Conservation (phyloP, 2,888 invertebrate species). For the Nomada fabriciana region DNA sequence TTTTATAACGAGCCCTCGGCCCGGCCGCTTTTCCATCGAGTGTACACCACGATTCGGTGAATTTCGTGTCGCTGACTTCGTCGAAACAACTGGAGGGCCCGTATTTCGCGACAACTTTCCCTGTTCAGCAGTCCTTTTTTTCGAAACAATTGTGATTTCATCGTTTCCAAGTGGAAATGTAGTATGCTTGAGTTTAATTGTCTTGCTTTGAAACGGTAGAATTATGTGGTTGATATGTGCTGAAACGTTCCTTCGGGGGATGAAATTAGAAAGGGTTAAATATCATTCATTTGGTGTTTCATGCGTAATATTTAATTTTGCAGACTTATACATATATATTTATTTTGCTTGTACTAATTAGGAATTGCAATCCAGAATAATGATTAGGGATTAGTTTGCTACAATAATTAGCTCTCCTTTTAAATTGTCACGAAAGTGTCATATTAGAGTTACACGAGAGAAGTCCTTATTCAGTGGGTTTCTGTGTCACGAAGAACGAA, state of each 20-base stretch:
- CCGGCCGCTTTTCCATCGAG: conserved; percentile 16
- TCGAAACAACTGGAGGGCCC: conserved; percentile 34
- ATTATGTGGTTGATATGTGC: neutral
- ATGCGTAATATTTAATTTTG: neutral
- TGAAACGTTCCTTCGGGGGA: neutral
- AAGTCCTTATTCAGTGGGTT: neutral
- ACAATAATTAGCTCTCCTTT: too few relatives aligned
- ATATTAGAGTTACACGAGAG: neutral
- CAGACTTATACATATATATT: too few relatives aligned
- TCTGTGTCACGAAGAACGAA: conserved; percentile 31
- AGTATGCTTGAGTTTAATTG: neutral
- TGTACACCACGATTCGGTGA: conserved; percentile 52
- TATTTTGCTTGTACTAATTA: too few relatives aligned
- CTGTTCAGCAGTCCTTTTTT: conserved; percentile 51
- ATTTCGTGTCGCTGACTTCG: conserved; percentile 39
- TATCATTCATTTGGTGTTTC: neutral
- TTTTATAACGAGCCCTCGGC: conserved; percentile 64
- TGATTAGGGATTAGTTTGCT: too few relatives aligned
- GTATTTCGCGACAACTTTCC: conserved; percentile 55
- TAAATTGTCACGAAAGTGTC: neutral
- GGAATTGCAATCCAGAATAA: too few relatives aligned
- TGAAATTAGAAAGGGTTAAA: neutral
- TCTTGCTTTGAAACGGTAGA: neutral
- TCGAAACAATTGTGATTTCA: conserved; percentile 41
- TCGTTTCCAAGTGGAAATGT: neutral